phyloP scores from a whole-genome alignment of 2,888 invertebrate species.

The Embidobia sp. region DNA sequence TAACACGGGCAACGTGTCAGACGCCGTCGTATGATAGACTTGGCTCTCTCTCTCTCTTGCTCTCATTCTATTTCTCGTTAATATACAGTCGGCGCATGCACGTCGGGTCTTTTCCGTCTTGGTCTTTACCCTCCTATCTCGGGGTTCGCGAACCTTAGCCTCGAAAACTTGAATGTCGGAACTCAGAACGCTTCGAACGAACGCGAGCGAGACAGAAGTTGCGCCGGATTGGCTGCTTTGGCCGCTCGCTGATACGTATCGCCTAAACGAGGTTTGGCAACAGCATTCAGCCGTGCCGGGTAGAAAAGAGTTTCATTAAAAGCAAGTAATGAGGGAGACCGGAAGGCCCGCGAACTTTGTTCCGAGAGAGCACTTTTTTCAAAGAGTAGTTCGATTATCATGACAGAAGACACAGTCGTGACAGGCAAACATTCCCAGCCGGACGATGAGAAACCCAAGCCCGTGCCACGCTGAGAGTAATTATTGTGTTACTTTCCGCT shows the following conservation, averaged over 20 bases:
- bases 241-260: conserved; percentile 79
- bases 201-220: conserved; percentile 66
- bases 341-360: conserved; percentile 67
- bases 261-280: conserved; percentile 80
- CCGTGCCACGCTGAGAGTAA: too few relatives aligned
- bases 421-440: conserved; percentile 23
- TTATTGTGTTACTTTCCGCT: too few relatives aligned
- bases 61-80: conserved; percentile 41
- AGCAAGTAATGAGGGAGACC: conserved; percentile 74
- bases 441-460: neutral
- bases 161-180: conserved; percentile 75
- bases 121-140: conserved; percentile 53
- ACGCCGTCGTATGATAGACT: conserved; percentile 65
- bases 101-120: conserved; percentile 23
- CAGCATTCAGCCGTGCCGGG: conserved; percentile 75
- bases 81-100: conserved; percentile 20
- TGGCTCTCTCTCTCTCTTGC: conserved; percentile 54
- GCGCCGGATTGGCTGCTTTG: conserved; percentile 64
- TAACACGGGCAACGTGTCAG: conserved; percentile 67
- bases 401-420: conserved; percentile 38
- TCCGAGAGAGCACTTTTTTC: conserved; percentile 61
- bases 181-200: conserved; percentile 73
- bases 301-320: conserved; percentile 80
- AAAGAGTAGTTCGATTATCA: conserved; percentile 71
- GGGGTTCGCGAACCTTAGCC: conserved; percentile 70